These are phyloP conservation scores for Ageneiosus marmoratus DNA, from an alignment of 2,113 vertebrate genomes.

Conservation along the genomic window DNA sequence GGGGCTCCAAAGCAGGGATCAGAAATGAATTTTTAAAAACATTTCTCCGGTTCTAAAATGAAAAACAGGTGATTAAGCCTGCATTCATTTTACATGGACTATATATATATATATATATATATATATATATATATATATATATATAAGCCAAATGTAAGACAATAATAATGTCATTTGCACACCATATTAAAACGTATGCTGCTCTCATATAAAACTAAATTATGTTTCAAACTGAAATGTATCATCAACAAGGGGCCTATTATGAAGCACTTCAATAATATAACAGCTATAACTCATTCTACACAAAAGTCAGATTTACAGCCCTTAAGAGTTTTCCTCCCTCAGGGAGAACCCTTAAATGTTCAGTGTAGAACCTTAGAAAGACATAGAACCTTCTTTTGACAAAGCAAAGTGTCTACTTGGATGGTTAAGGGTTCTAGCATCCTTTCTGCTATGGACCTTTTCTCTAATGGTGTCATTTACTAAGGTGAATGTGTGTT, in stretches of 20 bases:
- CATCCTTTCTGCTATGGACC: not conserved
- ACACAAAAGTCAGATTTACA: not conserved
- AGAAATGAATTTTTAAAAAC: no score
- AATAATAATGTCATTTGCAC: not conserved
- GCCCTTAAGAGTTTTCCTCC: not conserved
- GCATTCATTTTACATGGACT: no score
- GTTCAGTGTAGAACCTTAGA: not conserved
- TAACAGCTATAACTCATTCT: not conserved
- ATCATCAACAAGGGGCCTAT: not conserved
- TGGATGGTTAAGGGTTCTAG: not conserved
- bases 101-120: no score
- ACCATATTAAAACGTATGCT: not conserved
- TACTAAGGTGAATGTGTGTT: constrained; percentile 8
- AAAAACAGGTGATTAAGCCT: not conserved
- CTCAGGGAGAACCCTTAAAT: not conserved
- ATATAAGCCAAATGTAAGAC: not conserved
- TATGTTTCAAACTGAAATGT: not conserved
- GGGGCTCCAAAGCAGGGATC: no score
- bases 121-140: no score
- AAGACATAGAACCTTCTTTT: not conserved
- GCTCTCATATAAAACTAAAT: not conserved
- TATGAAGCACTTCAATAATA: not conserved
- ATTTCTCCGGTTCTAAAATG: not conserved
- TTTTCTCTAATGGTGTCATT: not conserved
- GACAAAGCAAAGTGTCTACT: no score